Base-by-base conservation (phyloP, 2,797 vertebrate species). In the Kryptolebias ocellatus region DNA sequence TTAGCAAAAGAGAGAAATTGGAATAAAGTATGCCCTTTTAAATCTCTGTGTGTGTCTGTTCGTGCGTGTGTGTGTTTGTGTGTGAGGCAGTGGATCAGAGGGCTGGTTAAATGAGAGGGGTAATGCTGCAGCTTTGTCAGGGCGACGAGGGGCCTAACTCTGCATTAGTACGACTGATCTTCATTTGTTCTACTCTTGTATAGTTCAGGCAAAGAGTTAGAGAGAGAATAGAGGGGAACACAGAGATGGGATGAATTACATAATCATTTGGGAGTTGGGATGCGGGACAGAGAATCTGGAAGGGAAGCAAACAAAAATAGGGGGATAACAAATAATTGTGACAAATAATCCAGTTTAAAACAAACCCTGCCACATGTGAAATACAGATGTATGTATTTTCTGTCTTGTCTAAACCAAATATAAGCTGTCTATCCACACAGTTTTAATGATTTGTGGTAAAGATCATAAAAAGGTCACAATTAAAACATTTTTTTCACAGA, bases 131-230 rank as follows among this genome's bases (percentile, higher is more conserved):
- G 86, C 87, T 89, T 85, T 89, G 83, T 89, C 72, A 51, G 63
- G 83, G 82, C 75, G 50, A 84, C 64, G 55, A 79, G 72, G 74
- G 84, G 84, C 83, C 86, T 84, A 89, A 87, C 79, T 88, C 78
- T 65, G 85, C 86, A 85, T 90, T 83, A 83, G 84, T 85, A 64
- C 17, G 12, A 80, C 81, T 84, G 83, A 90, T 90, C 84, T 87
- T 76, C 86, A 89, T 89, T 88, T 90, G 88, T 87, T 87, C 82
- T 82, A 81, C 65, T 64, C 76, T n/a, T 78, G 76, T 64, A 83
- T 72, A 71, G 60, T 69, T 56, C 44, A 54, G 74, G 46, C 2
- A 18, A 47, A 56, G 73, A 61, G 71, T n/a, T 31, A 59, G 42
- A 56, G 64, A 16, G 37, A 59, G 34, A 29, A 42, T 31, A 63